Evolutionary conservation across 2,113 vertebrate genomes (phyloP), one percentile per base, ranked within the genome.

Genomic region (Steatornis caripensis): DNA sequence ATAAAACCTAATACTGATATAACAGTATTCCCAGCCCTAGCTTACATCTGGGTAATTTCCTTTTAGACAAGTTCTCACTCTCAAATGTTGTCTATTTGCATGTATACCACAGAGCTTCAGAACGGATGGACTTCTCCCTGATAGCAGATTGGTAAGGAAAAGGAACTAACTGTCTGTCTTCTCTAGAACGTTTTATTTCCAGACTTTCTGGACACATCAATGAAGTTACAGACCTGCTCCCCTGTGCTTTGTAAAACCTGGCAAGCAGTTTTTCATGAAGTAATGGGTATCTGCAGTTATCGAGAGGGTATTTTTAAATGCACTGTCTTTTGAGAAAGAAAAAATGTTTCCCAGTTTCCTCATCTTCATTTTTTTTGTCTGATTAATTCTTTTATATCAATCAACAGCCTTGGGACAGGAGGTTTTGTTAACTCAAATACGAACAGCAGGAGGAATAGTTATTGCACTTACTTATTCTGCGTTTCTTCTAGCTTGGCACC

Each of bases 161-260:
- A 66, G 13, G 4, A 54, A 12, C 6, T 87, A 86, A 74, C 24
- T 48, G 22, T 24, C 46, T 58, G 24, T 21, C 22, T 84, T 19
- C 41, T 91, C 68, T 69, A 21, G 6, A 8, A n/a, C 10, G 20
- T 84, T 82, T 84, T 77, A 12, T 53, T 82, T 68, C 34, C 41
- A 77, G 68, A 55, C 10, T 24, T 70, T 65, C 32, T 58, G 20
- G 46, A n/a, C 18, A 55, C 24, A 12, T 3, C 19, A n/a, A 34
- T 45, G 49, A 86, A 84, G 11, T 29, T 37, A 49, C 15, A 49
- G 36, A 37, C 5, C 12, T 61, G 6, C 34, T 91, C 22, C 29
- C 15, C 9, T 1, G 1, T n/a, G 37, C 32, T 70, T 62, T n/a
- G 26, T 66, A 57, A 93, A 81, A 37, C 6, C 5, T 0, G 0